Conservation (phyloP, 2,888 invertebrate genomes). For the Mythimna pallens region DNA sequence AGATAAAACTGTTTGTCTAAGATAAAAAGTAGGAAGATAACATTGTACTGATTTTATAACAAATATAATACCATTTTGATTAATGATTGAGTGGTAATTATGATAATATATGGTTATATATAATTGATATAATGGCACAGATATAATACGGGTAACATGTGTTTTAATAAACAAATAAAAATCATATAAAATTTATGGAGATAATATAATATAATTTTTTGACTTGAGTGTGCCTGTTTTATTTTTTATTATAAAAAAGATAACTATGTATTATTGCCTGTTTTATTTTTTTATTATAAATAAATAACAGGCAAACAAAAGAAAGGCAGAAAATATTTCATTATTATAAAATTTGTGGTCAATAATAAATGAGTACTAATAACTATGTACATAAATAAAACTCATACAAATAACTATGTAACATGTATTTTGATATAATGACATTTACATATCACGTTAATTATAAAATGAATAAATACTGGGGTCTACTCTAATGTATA, state of each 20-base stretch:
- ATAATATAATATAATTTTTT: neutral
- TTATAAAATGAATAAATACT: slow-evolving; percentile 76
- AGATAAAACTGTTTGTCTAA: slow-evolving; percentile 65
- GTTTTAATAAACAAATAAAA: slow-evolving; percentile 37
- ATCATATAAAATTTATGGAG: slow-evolving; percentile 4
- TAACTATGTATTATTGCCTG: neutral
- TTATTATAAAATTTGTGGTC: neutral
- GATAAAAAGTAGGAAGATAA: slow-evolving; percentile 77
- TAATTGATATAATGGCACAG: slow-evolving; percentile 39
- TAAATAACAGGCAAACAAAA: slow-evolving; percentile 25
- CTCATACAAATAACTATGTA: slow-evolving; percentile 85
- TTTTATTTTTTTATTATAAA: neutral
- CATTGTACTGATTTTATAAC: slow-evolving; percentile 68
- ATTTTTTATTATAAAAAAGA: neutral
- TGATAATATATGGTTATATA: slow-evolving; percentile 46
- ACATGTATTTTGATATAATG: slow-evolving; percentile 89
- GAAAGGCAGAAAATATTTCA: neutral
- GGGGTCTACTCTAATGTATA: slow-evolving; percentile 66
- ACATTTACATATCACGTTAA: slow-evolving; percentile 87
- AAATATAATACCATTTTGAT: slow-evolving; percentile 43
- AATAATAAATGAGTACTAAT: slow-evolving; percentile 38
- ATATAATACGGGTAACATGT: slow-evolving; percentile 24
- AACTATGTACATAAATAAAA: slow-evolving; percentile 84
- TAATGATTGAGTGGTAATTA: slow-evolving; percentile 49
- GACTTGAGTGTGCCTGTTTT: slow-evolving; percentile 23